Conservation (phyloP, 2,888 invertebrate species). For the Phyto melanocephala region DNA sequence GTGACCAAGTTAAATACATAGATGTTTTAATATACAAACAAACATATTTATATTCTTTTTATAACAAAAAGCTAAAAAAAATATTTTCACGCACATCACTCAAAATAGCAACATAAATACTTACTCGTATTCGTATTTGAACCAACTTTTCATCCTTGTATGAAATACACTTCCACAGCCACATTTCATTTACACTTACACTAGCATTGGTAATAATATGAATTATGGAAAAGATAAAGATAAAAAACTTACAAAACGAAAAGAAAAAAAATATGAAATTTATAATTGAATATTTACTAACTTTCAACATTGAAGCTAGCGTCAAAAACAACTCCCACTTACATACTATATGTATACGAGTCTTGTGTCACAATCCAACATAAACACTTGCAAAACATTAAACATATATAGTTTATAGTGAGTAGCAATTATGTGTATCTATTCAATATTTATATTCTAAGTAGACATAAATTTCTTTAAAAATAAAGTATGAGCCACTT, state of each 20-base stretch:
- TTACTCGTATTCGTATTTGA: not conserved
- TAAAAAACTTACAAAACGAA: constrained; percentile 8
- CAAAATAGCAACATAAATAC: constrained; percentile 52
- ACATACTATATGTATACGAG: too few species aligned
- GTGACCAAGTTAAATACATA: constrained; percentile 40
- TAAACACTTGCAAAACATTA: constrained; percentile 25
- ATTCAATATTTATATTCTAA: too few species aligned
- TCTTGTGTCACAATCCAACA: constrained; percentile 50
- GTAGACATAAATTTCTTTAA: too few species aligned
- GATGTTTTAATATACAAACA: too few species aligned
- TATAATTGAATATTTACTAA: constrained; percentile 60
- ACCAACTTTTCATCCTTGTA: not conserved
- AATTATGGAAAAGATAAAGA: not conserved
- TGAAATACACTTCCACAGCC: not conserved
- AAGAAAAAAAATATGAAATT: constrained; percentile 41
- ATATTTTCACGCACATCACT: constrained; percentile 58
- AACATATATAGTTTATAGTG: constrained; percentile 11
- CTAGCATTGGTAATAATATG: constrained; percentile 4
- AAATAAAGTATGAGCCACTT: too few species aligned
- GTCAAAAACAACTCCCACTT: constrained; percentile 34
- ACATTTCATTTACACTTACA: constrained; percentile 7
- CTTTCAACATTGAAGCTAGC: constrained; percentile 8
- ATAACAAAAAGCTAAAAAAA: not conserved
- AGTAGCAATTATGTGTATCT: not conserved
- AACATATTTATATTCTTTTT: too few species aligned